These are phyloP conservation scores for Notechis scutatus DNA, from an alignment of 2,113 vertebrate species.

Conservation along the genomic window DNA sequence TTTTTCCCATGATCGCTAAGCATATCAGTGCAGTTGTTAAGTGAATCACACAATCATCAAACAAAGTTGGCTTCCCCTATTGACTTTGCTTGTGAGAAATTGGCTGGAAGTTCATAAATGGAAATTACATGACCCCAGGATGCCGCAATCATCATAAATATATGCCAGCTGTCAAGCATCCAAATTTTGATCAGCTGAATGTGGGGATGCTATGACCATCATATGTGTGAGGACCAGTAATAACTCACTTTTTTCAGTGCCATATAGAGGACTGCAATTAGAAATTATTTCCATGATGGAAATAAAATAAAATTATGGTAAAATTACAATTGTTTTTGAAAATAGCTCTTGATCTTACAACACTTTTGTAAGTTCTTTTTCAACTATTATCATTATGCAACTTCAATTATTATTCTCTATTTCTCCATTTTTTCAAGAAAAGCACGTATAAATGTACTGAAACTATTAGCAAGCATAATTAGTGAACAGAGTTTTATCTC, in stretches of 20 bases:
- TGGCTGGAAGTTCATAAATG: neutral
- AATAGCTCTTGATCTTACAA: neutral
- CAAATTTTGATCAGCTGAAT: neutral
- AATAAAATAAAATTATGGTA: neutral
- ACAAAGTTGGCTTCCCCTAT: neutral
- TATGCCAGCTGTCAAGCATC: neutral
- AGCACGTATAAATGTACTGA: neutral
- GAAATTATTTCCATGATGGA: neutral
- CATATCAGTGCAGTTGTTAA: neutral
- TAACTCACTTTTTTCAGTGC: neutral
- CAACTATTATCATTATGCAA: neutral
- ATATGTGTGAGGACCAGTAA: neutral
- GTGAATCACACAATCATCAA: neutral
- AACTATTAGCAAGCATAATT: neutral
- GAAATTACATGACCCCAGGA: neutral
- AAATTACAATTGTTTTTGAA: neutral
- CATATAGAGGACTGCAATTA: neutral
- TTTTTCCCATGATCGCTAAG: neutral
- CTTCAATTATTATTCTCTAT: neutral
- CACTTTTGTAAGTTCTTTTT: neutral
- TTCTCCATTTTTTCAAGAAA: neutral
- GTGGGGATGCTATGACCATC: neutral
- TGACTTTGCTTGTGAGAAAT: neutral
- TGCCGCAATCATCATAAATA: neutral
- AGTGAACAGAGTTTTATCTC: neutral